phyloP scores from a whole-genome alignment of 2,888 invertebrate species.

The Volucella bombylans region DNA sequence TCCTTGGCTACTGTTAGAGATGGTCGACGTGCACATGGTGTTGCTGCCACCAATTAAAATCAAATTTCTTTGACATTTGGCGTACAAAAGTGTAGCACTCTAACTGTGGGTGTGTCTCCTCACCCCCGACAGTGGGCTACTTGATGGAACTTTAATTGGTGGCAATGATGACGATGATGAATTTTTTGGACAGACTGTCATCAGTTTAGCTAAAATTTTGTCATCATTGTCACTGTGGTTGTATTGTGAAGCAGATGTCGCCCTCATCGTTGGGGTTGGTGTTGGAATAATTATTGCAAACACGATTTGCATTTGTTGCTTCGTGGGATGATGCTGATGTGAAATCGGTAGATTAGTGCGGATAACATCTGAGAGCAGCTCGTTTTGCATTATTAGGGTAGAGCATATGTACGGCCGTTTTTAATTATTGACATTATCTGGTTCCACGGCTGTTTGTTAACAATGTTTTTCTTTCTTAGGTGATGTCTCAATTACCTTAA shows the following conservation, averaged over 20 bases:
- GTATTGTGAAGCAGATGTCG: constrained; percentile 62
- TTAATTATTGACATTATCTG: too few species aligned
- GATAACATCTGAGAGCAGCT: not conserved
- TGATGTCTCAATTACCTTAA: too few species aligned
- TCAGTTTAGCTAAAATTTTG: constrained; percentile 50
- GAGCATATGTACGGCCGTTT: too few species aligned
- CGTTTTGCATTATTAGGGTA: too few species aligned
- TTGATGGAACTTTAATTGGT: constrained; percentile 72
- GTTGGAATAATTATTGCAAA: constrained; percentile 53
- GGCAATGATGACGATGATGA: constrained; percentile 68
- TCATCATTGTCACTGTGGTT: constrained; percentile 12
- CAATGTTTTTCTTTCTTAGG: too few species aligned
- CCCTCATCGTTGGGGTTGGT: constrained; percentile 31
- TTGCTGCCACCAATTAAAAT: constrained; percentile 67
- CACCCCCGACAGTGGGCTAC: constrained; percentile 50
- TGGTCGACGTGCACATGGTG: constrained; percentile 62
- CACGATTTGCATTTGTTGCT: constrained; percentile 62
- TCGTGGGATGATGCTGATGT: not conserved
- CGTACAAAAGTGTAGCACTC: constrained; percentile 59
- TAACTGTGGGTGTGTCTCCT: constrained; percentile 8
- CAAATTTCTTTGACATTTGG: constrained; percentile 63
- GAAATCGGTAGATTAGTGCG: not conserved
- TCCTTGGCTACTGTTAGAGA: constrained; percentile 38
- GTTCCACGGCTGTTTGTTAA: too few species aligned
- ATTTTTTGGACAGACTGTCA: constrained; percentile 53